A percentile compares a stretch with the other conserved stretches of the same genome.
Conservation (phyloP, 2,113 vertebrate genomes). For the Rhinolophus ferrumequinum region DNA sequence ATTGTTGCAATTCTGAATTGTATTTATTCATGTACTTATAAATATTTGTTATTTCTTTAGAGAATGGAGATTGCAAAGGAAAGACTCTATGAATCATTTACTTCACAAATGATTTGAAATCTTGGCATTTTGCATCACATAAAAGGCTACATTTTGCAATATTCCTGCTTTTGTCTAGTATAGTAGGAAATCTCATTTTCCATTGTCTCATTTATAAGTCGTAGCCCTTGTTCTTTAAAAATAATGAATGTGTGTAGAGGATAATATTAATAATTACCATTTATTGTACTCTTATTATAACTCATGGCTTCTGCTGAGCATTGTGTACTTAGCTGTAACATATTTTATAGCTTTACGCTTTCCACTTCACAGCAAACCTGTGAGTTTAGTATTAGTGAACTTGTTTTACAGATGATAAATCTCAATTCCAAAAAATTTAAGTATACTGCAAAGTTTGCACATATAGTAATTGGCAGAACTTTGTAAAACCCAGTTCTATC, state of each 20-base stretch:
- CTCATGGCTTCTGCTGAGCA: neutral
- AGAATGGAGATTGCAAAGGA: neutral
- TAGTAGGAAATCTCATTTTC: neutral
- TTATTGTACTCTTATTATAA: neutral
- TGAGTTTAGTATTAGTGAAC: neutral
- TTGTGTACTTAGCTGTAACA: neutral
- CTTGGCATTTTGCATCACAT: neutral
- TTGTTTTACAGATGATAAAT: neutral
- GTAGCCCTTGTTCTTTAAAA: neutral
- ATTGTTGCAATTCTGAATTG: neutral
- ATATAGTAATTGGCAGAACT: neutral
- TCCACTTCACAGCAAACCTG: neutral
- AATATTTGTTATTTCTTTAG: neutral
- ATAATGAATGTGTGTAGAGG: neutral
- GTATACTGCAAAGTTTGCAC: neutral
- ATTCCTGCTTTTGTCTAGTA: neutral
- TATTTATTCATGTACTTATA: neutral
- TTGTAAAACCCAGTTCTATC: neutral
- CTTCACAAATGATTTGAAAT: neutral
- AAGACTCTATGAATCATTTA: neutral
- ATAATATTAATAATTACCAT: neutral
- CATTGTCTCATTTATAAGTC: neutral
- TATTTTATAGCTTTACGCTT: neutral
- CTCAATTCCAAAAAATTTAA: neutral
- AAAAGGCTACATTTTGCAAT: neutral